phyloP scores from a whole-genome alignment of 2,888 invertebrate genomes.

The Nesidiocoris tenuis region DNA sequence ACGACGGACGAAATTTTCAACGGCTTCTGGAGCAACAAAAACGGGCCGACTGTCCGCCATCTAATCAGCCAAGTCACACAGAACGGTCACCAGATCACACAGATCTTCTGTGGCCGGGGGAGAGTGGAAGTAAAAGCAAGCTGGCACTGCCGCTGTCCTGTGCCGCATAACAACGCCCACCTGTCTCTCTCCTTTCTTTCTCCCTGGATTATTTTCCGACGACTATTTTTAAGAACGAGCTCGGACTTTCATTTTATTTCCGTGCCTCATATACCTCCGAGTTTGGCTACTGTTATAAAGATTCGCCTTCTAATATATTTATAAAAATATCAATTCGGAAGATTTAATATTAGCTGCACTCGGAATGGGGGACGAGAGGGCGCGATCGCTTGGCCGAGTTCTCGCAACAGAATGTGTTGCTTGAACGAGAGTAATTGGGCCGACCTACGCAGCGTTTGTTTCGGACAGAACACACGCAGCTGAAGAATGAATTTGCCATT shows the following conservation, averaged over 20 bases:
- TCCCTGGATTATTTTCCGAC: background rate
- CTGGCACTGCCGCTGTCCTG: background rate
- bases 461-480: background rate
- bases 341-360: background rate
- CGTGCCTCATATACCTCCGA: background rate
- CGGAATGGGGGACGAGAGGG: background rate
- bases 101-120: too few species aligned
- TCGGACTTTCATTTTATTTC: background rate
- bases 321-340: background rate
- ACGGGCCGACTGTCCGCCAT: background rate
- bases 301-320: background rate
- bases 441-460: background rate
- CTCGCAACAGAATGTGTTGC: too few species aligned
- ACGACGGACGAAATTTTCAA: background rate
- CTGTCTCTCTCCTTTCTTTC: background rate
- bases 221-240: background rate
- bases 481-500: background rate
- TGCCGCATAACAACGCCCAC: background rate
- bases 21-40: background rate
- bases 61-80: background rate
- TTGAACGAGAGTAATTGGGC: background rate
- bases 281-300: background rate
- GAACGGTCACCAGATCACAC: background rate
- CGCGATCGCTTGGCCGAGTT: background rate
- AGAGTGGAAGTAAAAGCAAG: background rate